phyloP scores from a whole-genome alignment of 2,797 vertebrate genomes.

The Threskiornis aethiopicus region DNA sequence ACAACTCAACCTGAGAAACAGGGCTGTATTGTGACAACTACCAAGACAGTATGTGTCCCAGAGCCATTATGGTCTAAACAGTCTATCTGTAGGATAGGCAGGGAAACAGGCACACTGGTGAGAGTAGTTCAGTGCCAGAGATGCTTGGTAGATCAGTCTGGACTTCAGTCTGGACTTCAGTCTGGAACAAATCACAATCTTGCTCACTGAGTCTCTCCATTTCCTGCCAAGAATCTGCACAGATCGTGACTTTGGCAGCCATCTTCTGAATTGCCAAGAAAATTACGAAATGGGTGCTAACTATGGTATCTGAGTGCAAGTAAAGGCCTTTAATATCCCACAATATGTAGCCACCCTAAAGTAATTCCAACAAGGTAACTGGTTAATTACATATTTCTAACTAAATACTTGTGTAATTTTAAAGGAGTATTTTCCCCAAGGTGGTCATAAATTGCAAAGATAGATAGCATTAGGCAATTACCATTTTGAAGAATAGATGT shows the following conservation, averaged over 20 bases:
- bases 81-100: background rate
- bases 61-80: background rate
- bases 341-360: constrained; percentile 26
- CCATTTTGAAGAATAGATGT: constrained; percentile 54
- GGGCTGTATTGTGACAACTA: background rate
- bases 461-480: constrained; percentile 64
- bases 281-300: background rate
- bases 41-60: background rate
- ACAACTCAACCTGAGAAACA: background rate
- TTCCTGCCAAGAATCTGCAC: background rate
- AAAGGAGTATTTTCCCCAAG: constrained; percentile 28
- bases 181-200: background rate
- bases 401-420: constrained; percentile 57
- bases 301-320: background rate
- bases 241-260: background rate
- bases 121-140: background rate
- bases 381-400: constrained; percentile 63
- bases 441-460: constrained; percentile 56
- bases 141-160: background rate
- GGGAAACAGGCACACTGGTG: background rate
- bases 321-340: background rate
- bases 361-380: constrained; percentile 52
- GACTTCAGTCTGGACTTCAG: background rate
- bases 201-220: background rate
- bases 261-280: background rate